A percentile compares a stretch with the other conserved stretches of the same genome.
These are phyloP conservation scores for Sarcophaga rosellei DNA, from an alignment of 2,888 invertebrate genomes.

Conservation along the genomic window DNA sequence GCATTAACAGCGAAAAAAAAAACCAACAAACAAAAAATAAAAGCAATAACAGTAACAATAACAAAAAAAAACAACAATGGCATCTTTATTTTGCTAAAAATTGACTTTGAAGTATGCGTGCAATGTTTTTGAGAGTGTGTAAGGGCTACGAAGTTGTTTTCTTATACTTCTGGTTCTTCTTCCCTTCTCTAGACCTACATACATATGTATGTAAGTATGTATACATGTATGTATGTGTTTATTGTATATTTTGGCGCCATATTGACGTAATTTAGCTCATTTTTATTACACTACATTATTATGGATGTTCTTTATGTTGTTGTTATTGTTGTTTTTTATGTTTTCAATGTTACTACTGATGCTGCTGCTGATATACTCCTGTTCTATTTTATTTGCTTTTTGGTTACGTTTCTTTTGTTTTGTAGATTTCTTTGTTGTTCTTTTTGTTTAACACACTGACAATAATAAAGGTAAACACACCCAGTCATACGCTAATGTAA, in stretches of 20 bases:
- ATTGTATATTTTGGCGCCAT: conserved; percentile 58
- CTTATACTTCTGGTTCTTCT: no score
- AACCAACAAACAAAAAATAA: neutral
- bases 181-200: neutral
- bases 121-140: neutral
- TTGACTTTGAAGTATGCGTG: neutral
- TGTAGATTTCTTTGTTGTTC: neutral
- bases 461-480: no score
- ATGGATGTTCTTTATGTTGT: conserved; percentile 12
- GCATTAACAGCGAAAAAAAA: conserved; percentile 7
- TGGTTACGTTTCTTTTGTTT: neutral
- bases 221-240: conserved; percentile 5
- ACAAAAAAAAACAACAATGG: neutral
- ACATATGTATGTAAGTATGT: conserved; percentile 2
- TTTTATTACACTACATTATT: conserved; percentile 45
- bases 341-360: neutral
- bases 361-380: neutral
- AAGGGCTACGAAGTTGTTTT: neutral
- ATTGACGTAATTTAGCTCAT: conserved; percentile 61
- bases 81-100: neutral
- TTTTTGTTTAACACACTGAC: no score
- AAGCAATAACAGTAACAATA: neutral
- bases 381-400: neutral
- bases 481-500: neutral
- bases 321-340: conserved; percentile 32